Percentiles rank a stretch among this genome's conserved stretches.
phyloP scores from a whole-genome alignment of 2,797 vertebrate species.

The Rhinoraja longicauda region DNA sequence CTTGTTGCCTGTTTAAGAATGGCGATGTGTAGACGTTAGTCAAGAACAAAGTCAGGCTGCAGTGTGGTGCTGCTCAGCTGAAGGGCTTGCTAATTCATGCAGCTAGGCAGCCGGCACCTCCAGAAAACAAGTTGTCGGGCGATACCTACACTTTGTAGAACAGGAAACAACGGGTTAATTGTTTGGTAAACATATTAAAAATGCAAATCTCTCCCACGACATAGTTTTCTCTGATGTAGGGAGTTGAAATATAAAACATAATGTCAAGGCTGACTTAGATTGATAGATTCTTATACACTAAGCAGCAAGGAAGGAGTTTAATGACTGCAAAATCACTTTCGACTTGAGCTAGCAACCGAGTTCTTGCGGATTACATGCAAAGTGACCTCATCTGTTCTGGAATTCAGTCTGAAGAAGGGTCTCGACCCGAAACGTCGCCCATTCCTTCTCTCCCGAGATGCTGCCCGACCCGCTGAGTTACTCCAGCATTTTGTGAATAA shows the following conservation, averaged over 20 bases:
- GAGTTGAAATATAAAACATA: not conserved
- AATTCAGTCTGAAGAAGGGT: no score
- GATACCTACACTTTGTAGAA: no score
- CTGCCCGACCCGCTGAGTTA: no score
- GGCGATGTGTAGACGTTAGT: not conserved
- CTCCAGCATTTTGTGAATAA: no score
- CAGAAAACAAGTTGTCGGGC: not conserved
- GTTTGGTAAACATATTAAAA: not conserved
- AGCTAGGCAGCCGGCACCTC: no score
- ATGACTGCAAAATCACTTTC: not conserved
- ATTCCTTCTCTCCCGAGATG: no score
- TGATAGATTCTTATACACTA: not conserved
- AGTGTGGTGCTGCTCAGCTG: not conserved
- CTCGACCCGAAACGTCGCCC: no score
- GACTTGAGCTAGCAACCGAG: not conserved
- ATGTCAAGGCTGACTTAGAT: no score
- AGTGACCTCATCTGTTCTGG: no score
- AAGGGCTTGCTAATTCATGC: not conserved
- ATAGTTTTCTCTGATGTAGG: not conserved
- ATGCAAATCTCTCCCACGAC: not conserved
- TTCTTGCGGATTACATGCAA: not conserved
- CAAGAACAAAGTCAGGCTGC: not conserved
- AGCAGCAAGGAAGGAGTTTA: not conserved
- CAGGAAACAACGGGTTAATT: not conserved
- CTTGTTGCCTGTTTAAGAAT: not conserved